phyloP scores from a whole-genome alignment of 2,888 invertebrate genomes.

The Tortrix viridana region DNA sequence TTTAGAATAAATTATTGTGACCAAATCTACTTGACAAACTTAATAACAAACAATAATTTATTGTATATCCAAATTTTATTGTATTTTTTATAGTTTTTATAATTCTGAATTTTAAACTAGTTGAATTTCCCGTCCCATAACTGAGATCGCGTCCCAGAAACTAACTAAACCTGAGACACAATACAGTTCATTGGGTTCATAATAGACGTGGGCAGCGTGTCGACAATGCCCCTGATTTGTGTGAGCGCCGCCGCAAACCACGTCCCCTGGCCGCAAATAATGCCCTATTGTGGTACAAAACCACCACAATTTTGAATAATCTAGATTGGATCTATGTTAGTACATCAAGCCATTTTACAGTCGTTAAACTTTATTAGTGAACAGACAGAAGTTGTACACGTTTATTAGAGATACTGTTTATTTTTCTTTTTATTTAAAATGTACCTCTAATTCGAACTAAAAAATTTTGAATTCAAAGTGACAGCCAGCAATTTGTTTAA shows the following conservation, averaged over 20 bases:
- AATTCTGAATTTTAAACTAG: no score
- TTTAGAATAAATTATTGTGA: no score
- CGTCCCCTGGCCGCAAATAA: slow-evolving; percentile 37
- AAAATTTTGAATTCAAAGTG: no score
- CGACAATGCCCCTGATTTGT: slow-evolving; percentile 40
- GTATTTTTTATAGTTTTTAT: no score
- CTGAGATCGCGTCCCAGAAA: background rate
- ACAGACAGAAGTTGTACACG: no score
- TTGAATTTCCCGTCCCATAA: background rate
- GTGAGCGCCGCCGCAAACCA: slow-evolving; percentile 34
- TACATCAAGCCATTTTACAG: background rate
- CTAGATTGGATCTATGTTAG: slow-evolving; percentile 35
- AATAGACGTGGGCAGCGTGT: slow-evolving; percentile 24
- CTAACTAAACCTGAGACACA: slow-evolving; percentile 30
- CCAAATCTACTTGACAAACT: no score
- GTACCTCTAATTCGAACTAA: no score
- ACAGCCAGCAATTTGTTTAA: no score
- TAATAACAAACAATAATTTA: no score
- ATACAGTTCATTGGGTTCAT: slow-evolving; percentile 31
- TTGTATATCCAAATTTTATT: no score
- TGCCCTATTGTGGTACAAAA: slow-evolving; percentile 33
- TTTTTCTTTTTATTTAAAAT: no score
- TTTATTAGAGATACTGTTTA: no score
- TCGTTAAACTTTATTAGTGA: slow-evolving; percentile 4
- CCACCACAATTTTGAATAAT: slow-evolving; percentile 32